These are phyloP conservation scores for Odobenus rosmarus DNA, from an alignment of 2,113 vertebrate genomes.

Conservation along the genomic window DNA sequence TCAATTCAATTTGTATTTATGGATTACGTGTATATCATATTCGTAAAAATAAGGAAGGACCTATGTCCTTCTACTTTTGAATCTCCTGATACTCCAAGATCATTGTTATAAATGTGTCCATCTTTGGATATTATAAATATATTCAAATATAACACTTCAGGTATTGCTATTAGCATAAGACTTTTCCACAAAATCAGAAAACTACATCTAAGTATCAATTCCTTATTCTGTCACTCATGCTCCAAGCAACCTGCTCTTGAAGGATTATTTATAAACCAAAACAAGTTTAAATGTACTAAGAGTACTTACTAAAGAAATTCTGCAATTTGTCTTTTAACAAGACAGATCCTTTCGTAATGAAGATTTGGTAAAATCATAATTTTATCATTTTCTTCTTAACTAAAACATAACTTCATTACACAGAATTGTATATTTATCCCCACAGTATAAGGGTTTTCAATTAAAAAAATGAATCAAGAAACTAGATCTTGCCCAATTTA, in stretches of 20 bases:
- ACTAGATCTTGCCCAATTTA: slow-evolving; percentile 23
- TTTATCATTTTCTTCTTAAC: slow-evolving; percentile 14
- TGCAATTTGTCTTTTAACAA: slow-evolving; percentile 28
- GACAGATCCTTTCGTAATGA: slow-evolving; percentile 10
- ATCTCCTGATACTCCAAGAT: not conserved
- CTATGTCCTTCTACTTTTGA: not conserved
- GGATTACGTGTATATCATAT: not conserved
- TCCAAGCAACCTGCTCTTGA: slow-evolving; percentile 18
- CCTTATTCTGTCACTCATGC: not conserved
- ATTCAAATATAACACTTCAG: slow-evolving; percentile 36
- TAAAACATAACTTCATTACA: slow-evolving; percentile 38
- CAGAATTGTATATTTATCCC: not conserved
- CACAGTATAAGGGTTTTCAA: not conserved
- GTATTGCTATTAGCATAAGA: slow-evolving; percentile 25
- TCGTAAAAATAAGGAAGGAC: not conserved
- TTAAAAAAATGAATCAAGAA: slow-evolving; percentile 23
- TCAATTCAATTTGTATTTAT: not conserved
- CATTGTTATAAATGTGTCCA: not conserved
- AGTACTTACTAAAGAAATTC: slow-evolving; percentile 16
- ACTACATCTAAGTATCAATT: not conserved
- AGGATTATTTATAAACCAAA: slow-evolving; percentile 45
- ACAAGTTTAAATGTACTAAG: slow-evolving; percentile 43
- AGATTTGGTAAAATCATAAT: slow-evolving; percentile 28
- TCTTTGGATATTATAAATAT: not conserved
- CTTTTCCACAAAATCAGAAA: slow-evolving; percentile 26